Evolutionary conservation across 2,113 vertebrate genomes (phyloP).

Genomic region (Ailurus styani): DNA sequence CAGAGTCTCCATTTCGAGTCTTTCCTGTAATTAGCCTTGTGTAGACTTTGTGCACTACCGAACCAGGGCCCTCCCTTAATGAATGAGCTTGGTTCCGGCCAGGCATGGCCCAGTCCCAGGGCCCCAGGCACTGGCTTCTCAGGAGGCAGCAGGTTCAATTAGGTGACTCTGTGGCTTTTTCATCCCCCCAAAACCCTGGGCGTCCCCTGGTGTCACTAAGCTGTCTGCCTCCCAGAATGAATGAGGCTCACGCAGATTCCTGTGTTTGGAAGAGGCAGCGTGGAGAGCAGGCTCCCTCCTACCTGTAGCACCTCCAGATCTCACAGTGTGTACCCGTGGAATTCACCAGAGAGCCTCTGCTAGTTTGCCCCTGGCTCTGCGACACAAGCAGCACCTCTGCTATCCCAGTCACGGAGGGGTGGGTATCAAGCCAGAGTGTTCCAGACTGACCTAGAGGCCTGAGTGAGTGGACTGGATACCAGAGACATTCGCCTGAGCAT

Average conservation of each 20-base stretch:
- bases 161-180: not conserved
- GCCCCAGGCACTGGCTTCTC: not conserved
- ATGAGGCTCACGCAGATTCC: not conserved
- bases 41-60: not conserved
- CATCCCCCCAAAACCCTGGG: not conserved
- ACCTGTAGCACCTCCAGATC: not conserved
- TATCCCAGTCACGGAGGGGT: not conserved
- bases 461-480: not conserved
- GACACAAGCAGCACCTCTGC: not conserved
- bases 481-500: not conserved
- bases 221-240: not conserved
- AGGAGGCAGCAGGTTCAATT: not conserved
- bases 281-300: not conserved
- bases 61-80: not conserved
- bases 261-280: not conserved
- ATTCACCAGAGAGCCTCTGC: not conserved
- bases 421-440: not conserved
- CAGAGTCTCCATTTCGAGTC: not conserved
- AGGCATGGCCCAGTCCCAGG: not conserved
- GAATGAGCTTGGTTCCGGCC: not conserved
- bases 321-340: not conserved
- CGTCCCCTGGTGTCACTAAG: not conserved
- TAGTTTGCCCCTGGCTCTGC: no score
- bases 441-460: no score
- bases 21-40: not conserved